phyloP scores from a whole-genome alignment of 2,113 vertebrate species.

The Eleginops maclovinus region DNA sequence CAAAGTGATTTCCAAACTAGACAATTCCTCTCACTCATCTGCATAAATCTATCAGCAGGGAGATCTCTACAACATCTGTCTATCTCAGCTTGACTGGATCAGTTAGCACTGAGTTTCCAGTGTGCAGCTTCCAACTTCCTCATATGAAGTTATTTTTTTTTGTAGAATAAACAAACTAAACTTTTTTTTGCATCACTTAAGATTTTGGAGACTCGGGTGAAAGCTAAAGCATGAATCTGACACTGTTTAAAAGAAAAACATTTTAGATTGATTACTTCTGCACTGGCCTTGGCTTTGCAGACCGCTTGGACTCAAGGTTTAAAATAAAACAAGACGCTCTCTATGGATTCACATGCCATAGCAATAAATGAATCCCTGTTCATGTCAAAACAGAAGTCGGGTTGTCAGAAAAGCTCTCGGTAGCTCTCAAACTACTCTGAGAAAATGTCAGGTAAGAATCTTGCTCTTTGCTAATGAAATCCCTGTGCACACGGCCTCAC shows the following conservation, averaged over 20 bases:
- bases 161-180: background rate
- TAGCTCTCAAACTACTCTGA: constrained; percentile 20
- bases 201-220: background rate
- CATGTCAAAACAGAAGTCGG: constrained; percentile 52
- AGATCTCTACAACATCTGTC: constrained; percentile 32
- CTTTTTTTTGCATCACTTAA: background rate
- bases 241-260: background rate
- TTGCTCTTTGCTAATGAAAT: constrained; percentile 77
- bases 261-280: constrained; percentile 35
- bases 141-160: background rate
- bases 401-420: constrained; percentile 20
- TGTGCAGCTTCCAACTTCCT: background rate
- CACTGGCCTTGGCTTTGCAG: constrained; percentile 1
- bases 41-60: constrained; percentile 48
- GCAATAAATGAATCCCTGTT: constrained; percentile 59
- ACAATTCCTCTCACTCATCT: constrained; percentile 30
- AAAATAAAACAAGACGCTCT: constrained; percentile 25
- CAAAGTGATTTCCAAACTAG: constrained; percentile 57
- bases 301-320: constrained; percentile 6
- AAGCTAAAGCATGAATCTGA: background rate
- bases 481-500: constrained; percentile 61
- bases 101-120: constrained; percentile 1
- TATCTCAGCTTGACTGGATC: constrained; percentile 16
- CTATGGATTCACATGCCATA: constrained; percentile 21
- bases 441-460: constrained; percentile 73